These are phyloP conservation scores for Linyphia triangularis DNA, from an alignment of 2,888 invertebrate species.

Conservation along the genomic window DNA sequence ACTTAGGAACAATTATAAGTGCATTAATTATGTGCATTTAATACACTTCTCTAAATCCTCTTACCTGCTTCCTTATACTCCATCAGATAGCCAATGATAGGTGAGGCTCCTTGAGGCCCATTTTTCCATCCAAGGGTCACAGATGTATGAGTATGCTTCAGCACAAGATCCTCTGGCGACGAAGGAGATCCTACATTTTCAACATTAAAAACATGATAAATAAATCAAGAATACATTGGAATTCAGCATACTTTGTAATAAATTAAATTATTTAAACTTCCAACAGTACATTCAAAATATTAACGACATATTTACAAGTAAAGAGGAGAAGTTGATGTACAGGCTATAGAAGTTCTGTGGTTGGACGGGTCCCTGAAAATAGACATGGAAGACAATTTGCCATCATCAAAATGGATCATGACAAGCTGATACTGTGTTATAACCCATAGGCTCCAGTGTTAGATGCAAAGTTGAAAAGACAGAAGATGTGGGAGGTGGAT, in stretches of 20 bases:
- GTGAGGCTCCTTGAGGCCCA: slow-evolving; percentile 89
- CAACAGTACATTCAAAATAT: too few species aligned
- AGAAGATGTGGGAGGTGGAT: slow-evolving; percentile 80
- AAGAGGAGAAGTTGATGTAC: too few species aligned
- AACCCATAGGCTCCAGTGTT: slow-evolving; percentile 78
- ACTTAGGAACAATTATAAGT: too few species aligned
- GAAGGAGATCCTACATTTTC: slow-evolving; percentile 87
- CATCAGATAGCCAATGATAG: slow-evolving; percentile 93
- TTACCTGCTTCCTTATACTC: slow-evolving; percentile 81
- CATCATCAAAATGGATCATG: too few species aligned
- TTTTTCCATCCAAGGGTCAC: slow-evolving; percentile 94
- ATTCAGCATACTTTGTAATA: too few species aligned
- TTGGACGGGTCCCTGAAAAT: too few species aligned
- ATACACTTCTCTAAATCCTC: not conserved
- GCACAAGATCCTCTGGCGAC: slow-evolving; percentile 86
- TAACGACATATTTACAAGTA: too few species aligned
- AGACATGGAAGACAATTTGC: too few species aligned
- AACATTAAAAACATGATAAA: not conserved
- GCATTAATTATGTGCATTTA: too few species aligned
- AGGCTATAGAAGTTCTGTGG: too few species aligned
- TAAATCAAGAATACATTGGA: too few species aligned
- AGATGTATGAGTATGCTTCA: slow-evolving; percentile 89
- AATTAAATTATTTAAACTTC: too few species aligned
- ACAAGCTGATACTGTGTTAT: slow-evolving; percentile 82
- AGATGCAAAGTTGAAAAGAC: slow-evolving; percentile 79